Evolutionary conservation across 2,113 vertebrate species (phyloP), one percentile per base, ranked within the genome.

Genomic region (Chaetops frenatus): DNA sequence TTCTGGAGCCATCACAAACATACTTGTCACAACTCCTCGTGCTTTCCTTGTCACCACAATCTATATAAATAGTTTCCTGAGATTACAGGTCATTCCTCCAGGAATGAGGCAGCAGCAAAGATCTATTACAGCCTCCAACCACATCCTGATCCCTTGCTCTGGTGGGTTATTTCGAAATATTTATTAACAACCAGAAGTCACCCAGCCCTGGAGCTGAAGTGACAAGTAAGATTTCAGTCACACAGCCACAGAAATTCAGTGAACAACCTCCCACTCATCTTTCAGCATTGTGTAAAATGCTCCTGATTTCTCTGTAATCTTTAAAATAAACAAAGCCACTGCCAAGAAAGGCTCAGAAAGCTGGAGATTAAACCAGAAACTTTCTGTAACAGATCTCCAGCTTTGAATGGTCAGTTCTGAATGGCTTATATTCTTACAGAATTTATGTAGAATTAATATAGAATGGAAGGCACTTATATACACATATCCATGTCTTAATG

Each of bases 121-220:
- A 88, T 58, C 93, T 72, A 4, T 80, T 47, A 53, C 83, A 85
- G 80, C 84, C 58, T 94, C 66, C 29, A 11, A 29, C 92, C 20
- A 65, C 67, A 42, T 95, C 56, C 88, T 60, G 29, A 56, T 56
- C 25, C 76, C 91, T 90, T 81, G 76, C 60, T 88, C 72, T 64
- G 66, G 62, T 10, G 10, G 91, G 74, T 92, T 73, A 87, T 96
- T 95, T 91, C 92, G 84, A 88, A 96, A 69, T 28, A 51, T 70
- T 90, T 81, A 82, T 93, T 89, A 95, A 78, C 94, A 95, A 93
- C 35, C 77, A 61, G 65, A 79, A 93, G 65, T 84, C 84, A 95
- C 54, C 88, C 87, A 90, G 64, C 53, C 8, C 25, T 90, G 13
- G 4, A 36, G 44, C 92, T 93, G 72, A 94, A 95, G 85, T 86